phyloP scores from a whole-genome alignment of 2,113 vertebrate species.

The Columba janthina region DNA sequence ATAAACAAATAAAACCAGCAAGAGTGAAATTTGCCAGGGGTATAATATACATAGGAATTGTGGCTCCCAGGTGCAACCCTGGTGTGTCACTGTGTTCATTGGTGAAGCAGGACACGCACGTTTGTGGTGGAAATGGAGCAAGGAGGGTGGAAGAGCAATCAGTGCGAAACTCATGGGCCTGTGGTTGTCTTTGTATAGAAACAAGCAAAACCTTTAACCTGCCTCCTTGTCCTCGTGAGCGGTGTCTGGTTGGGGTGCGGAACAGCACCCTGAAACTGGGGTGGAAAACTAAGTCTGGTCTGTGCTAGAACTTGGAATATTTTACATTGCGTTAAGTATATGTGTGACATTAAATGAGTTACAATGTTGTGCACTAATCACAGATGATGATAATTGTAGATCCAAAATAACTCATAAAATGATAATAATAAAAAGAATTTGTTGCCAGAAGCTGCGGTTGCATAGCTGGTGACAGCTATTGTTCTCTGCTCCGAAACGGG shows the following conservation, averaged over 20 bases:
- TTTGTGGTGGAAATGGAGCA: neutral
- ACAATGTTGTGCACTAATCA: slow-evolving; percentile 21
- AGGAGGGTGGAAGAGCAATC: neutral
- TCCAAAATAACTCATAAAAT: slow-evolving; percentile 46
- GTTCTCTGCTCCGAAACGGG: slow-evolving; percentile 22
- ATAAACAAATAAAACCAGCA: neutral
- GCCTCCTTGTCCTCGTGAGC: neutral
- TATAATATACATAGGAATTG: neutral
- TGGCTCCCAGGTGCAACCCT: accelerated
- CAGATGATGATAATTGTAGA: slow-evolving; percentile 2
- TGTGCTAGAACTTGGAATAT: neutral
- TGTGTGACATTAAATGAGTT: neutral
- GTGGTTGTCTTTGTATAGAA: neutral
- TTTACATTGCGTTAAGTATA: neutral
- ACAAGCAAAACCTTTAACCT: neutral
- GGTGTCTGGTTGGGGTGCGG: neutral
- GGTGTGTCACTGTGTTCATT: accelerated
- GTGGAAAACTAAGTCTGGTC: neutral
- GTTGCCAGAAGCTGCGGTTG: slow-evolving; percentile 52
- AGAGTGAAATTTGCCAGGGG: neutral
- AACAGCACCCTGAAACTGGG: neutral
- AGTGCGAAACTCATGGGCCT: neutral
- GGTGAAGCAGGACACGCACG: accelerated
- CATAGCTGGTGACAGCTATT: slow-evolving; percentile 18
- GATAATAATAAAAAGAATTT: slow-evolving; percentile 42